Evolutionary conservation across 2,113 vertebrate genomes (phyloP), one percentile per base, ranked within the genome.

Genomic region (Hippocampus barbouri): DNA sequence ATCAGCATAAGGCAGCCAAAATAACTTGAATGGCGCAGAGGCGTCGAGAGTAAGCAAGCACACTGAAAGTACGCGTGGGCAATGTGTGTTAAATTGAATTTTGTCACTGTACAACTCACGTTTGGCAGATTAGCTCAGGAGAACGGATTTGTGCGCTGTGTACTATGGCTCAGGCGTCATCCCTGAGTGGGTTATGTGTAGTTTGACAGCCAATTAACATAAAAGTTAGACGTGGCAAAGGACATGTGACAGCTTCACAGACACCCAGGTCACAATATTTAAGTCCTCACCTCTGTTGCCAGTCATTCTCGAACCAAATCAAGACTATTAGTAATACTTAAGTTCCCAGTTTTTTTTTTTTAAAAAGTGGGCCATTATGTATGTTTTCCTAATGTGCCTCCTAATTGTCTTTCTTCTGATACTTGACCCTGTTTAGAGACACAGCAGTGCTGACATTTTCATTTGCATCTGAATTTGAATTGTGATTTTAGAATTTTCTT

Each of bases 1-100:
- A 79, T 75, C 68, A 82, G 79, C 74, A 72, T 65, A 74, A 76
- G 56, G 62, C 78, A 82, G 66, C 66, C 73, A 62, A 6, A 70
- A 77, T 68, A 3, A 71, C 49, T 65, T 82, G 65, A 70, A 45
- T 25, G 27, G 30, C 40, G 23, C 40, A 79, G 69, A 73, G 47
- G n/a, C 23, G 18, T 53, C 18, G 2, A 61, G 45, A 15, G 41
- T 57, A 73, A 72, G 73, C 51, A 73, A 72, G 73, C 51, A 74
- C 59, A 43, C 45, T 68, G 69, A 75, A 73, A 77, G 66, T 40
- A 53, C 45, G n/a, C 77, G 57, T 68, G 69, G 59, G 71, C 76
- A 85, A 77, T 76, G 53, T 77, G 75, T 79, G 30, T 83, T 76
- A 49, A 65, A 72, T 43, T 67, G 65, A 76, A 43, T 15, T 7